A percentile compares a stretch with the other conserved stretches of the same genome.
phyloP scores from a whole-genome alignment of 64 coral and sea anemone species.

The Pocillopora damicornis region DNA sequence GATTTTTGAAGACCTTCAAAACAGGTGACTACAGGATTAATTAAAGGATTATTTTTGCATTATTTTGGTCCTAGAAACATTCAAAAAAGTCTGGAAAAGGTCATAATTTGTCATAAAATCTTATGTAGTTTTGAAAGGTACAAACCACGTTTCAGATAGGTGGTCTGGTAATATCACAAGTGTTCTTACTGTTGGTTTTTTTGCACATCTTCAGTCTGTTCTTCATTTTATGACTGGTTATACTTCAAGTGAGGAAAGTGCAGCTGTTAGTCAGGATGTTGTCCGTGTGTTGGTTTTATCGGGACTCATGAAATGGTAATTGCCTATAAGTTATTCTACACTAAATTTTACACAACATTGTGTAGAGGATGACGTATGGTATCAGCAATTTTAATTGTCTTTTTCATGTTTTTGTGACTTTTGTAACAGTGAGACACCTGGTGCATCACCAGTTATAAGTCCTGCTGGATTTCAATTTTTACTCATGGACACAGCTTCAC shows the following conservation, averaged over 20 bases:
- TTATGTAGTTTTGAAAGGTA: no score
- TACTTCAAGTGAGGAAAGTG: constrained; percentile 43
- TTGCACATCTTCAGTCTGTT: constrained; percentile 50
- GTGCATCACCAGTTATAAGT: constrained; percentile 75
- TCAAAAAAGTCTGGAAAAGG: no score
- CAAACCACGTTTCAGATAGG: no score
- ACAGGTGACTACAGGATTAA: no score
- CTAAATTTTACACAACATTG: neutral
- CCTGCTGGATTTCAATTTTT: constrained; percentile 98
- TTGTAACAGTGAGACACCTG: constrained; percentile 75
- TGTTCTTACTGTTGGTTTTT: neutral
- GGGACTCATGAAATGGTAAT: constrained; percentile 95
- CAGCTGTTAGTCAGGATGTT: constrained; percentile 85
- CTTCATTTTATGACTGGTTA: constrained; percentile 98
- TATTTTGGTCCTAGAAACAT: no score
- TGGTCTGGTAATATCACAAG: no score
- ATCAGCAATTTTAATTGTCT: neutral
- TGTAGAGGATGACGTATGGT: neutral
- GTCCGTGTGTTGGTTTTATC: constrained; percentile 79
- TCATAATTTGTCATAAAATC: no score
- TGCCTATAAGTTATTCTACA: neutral
- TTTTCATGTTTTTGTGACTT: neutral
- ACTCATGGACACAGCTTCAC: constrained; percentile 89
- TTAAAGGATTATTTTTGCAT: no score
- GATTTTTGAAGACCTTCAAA: no score